Percentiles rank a stretch among this genome's conserved stretches.
Conservation (phyloP, 2,888 invertebrate genomes). For the Drosophila tanythrix region DNA sequence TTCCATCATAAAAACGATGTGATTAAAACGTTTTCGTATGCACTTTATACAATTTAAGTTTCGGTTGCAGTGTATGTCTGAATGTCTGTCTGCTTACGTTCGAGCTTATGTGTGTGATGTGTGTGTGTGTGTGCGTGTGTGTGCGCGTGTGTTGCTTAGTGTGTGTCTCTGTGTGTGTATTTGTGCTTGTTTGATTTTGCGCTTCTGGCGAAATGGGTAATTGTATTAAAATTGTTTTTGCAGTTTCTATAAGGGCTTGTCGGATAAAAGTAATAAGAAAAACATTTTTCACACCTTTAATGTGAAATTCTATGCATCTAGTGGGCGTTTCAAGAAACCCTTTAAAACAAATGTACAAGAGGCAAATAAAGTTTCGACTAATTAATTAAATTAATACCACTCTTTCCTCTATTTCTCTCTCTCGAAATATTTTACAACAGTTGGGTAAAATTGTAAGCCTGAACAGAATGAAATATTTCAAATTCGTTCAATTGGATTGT, state of each 20-base stretch:
- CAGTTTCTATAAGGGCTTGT: slow-evolving; percentile 14
- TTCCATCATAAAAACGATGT: slow-evolving; percentile 39
- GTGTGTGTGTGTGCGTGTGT: slow-evolving; percentile 21
- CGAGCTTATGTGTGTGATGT: slow-evolving; percentile 2
- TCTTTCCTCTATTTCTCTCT: not conserved
- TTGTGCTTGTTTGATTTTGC: slow-evolving; percentile 27
- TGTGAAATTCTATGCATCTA: not conserved
- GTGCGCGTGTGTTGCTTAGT: slow-evolving; percentile 12
- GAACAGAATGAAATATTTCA: slow-evolving; percentile 30
- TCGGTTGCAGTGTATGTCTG: slow-evolving; percentile 21
- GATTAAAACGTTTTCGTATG: slow-evolving; percentile 43
- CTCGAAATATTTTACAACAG: slow-evolving; percentile 73
- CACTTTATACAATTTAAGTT: slow-evolving; percentile 49
- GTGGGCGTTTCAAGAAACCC: not conserved
- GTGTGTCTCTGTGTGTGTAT: slow-evolving; percentile 15
- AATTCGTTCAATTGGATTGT: slow-evolving; percentile 54
- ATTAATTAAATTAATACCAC: slow-evolving; percentile 1
- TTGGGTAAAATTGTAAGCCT: slow-evolving; percentile 5
- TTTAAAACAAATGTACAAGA: not conserved
- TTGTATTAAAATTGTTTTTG: slow-evolving; percentile 14
- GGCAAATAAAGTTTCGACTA: not conserved
- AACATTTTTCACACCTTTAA: not conserved
- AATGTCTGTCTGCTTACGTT: slow-evolving; percentile 19
- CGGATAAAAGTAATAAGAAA: not conserved
- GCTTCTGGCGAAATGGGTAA: slow-evolving; percentile 20